Conservation (phyloP, 1,140 invertebrate genomes). For the Drosophila parabipectinata region DNA sequence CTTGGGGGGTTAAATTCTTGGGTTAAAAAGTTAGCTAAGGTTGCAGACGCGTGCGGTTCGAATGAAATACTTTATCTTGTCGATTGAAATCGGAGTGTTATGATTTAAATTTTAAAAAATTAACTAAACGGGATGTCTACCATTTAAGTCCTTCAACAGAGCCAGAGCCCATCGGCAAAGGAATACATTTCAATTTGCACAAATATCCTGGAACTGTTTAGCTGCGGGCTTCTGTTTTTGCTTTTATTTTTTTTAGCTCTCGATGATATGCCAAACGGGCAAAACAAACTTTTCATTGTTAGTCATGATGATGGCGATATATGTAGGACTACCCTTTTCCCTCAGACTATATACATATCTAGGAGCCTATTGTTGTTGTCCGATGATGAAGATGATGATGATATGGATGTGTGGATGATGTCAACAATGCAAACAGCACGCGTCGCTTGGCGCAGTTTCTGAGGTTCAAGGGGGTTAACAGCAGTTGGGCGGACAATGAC, state of each 20-base stretch:
- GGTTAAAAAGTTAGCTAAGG: conserved; percentile 22
- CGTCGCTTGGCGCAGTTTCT: conserved; percentile 34
- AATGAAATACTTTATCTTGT: not conserved
- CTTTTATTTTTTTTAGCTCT: conserved; percentile 10
- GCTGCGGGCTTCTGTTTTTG: conserved; percentile 44
- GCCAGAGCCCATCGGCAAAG: conserved; percentile 30
- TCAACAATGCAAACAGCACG: conserved; percentile 71
- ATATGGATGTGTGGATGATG: conserved; percentile 61
- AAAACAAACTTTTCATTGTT: conserved; percentile 75
- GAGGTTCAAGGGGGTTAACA: conserved; percentile 8
- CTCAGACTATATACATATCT: conserved; percentile 13
- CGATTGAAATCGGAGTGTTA: conserved; percentile 43
- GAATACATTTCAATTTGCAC: conserved; percentile 44
- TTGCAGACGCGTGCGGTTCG: conserved; percentile 34
- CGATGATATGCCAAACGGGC: conserved; percentile 55
- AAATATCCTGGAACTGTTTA: conserved; percentile 23
- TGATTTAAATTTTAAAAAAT: not conserved
- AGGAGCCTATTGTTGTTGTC: conserved; percentile 28
- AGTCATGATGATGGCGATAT: conserved; percentile 55
- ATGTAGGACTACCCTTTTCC: conserved; percentile 9
- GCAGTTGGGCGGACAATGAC: conserved; percentile 49
- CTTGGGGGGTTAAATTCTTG: conserved; percentile 9
- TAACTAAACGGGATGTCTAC: not conserved
- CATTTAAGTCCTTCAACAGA: not conserved
- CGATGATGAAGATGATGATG: conserved; percentile 21